A percentile compares a stretch with the other conserved stretches of the same genome.
Evolutionary conservation across 1,140 invertebrate genomes (phyloP).

Genomic region (Cataglyphis hispanica): DNA sequence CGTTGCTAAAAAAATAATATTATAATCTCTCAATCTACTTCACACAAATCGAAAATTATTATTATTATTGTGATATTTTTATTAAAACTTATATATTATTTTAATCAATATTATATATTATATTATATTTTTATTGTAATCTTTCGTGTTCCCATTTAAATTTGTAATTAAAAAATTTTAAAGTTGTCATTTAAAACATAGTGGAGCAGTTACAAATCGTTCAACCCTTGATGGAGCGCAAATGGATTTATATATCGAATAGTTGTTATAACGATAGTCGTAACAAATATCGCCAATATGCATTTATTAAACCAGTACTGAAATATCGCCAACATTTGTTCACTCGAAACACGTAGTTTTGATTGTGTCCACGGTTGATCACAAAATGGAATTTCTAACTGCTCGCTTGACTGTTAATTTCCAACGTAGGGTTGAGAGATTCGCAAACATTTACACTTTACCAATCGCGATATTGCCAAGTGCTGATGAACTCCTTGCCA

Average conservation of each 20-base stretch:
- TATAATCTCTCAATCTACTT: too few relatives aligned
- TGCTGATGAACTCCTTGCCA: not conserved
- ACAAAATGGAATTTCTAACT: conserved; percentile 46
- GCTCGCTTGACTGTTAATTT: conserved; percentile 42
- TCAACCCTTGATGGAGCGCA: not conserved
- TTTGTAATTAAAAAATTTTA: too few relatives aligned
- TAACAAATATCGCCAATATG: conserved; percentile 29
- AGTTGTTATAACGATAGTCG: not conserved
- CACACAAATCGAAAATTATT: too few relatives aligned
- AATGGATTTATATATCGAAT: not conserved
- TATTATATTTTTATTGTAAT: not conserved
- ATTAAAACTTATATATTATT: too few relatives aligned
- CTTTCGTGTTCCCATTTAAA: too few relatives aligned
- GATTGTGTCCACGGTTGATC: not conserved
- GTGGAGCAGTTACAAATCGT: not conserved
- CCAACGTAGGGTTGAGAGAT: conserved; percentile 26
- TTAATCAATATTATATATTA: not conserved
- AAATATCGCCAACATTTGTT: not conserved
- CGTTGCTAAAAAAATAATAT: not conserved
- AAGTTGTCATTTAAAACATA: not conserved
- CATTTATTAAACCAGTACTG: not conserved
- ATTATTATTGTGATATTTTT: too few relatives aligned
- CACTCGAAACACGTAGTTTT: not conserved
- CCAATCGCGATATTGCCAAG: conserved; percentile 23
- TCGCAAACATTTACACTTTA: conserved; percentile 43